A percentile compares a stretch with the other conserved stretches of the same genome.
Conservation (phyloP, 2,113 vertebrate genomes). For the Ciconia boyciana region DNA sequence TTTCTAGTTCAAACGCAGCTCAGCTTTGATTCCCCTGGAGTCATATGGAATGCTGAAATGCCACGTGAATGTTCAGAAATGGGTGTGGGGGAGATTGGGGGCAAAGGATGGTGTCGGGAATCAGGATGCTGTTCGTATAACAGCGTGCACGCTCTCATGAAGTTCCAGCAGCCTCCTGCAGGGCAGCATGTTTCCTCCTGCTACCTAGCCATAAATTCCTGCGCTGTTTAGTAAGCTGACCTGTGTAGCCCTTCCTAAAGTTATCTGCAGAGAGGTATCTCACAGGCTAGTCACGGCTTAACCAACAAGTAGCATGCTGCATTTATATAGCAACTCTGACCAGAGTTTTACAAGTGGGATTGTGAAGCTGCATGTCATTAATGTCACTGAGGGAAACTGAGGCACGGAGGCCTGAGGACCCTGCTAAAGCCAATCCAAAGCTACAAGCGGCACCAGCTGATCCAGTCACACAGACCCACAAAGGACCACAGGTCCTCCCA, state of each 20-base stretch:
- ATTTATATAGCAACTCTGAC: neutral
- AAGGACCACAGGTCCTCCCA: neutral
- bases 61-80: neutral
- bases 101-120: neutral
- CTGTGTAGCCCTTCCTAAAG: neutral
- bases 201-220: neutral
- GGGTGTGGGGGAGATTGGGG: neutral
- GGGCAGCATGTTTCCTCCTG: neutral
- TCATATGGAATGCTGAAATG: neutral
- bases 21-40: neutral
- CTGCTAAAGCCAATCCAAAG: neutral
- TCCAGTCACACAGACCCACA: neutral
- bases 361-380: neutral
- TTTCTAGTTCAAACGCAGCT: neutral
- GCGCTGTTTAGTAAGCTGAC: fast-evolving
- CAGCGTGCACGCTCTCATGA: fast-evolving
- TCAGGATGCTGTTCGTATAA: neutral
- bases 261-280: neutral
- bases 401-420: neutral
- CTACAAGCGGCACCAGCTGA: neutral
- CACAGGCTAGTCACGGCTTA: neutral
- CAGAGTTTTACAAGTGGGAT: neutral
- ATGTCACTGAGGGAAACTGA: neutral
- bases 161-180: neutral
- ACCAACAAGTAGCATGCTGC: neutral